Base-by-base conservation (phyloP, 2,888 invertebrate species). In the Heliconius sara region DNA sequence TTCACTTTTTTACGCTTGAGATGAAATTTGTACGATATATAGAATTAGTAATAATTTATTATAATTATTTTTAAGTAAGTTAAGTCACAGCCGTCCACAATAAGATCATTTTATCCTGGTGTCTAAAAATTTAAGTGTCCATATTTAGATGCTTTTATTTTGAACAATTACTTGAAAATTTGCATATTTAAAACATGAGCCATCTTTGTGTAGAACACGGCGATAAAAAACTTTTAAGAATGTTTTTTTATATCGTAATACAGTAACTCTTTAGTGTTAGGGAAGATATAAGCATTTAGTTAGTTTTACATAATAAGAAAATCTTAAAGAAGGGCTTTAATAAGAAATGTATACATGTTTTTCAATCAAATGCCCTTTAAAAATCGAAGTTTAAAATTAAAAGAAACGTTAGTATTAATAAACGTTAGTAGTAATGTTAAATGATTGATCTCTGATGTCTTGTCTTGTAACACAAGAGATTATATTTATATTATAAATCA, bases 21-120 rank as follows among this genome's bases (percentile, higher is more conserved):
- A n/a, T 47, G 25, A 43, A 70, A 70, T 25, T 47, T 70, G 25
- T 16, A 68, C 25, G 9, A 70, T 16, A 25, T 16, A 3, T 70
- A 70, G 43, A 39, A 5, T 73, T 73, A 60, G 16, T 39, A 60
- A 39, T 39, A 25, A 73, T 73, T 73, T 73, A 73, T 73, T 60
- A 34, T 73, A 60, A 34, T 60, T 73, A 73, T 25, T 63, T 73
- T 60, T 73, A 73, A 60, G 57, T n/a, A 60, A 30, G 34, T 34
- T 73, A 73, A 34, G 34, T n/a, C 52, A 30, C 73, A 73, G n/a
- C 72, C 72, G 72, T 73, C 72, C 72, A 60, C 57, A 60, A 60
- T 57, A 57, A 52, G 27, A 30, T 16, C 22, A 10, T 13, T 52
- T 2, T n/a, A 13, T 25, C 1, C 13, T 68, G 39, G n/a, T 39